Evolutionary conservation across 1,140 invertebrate species (phyloP), one percentile per base, ranked within the genome.

Genomic region (Drusus annulatus): DNA sequence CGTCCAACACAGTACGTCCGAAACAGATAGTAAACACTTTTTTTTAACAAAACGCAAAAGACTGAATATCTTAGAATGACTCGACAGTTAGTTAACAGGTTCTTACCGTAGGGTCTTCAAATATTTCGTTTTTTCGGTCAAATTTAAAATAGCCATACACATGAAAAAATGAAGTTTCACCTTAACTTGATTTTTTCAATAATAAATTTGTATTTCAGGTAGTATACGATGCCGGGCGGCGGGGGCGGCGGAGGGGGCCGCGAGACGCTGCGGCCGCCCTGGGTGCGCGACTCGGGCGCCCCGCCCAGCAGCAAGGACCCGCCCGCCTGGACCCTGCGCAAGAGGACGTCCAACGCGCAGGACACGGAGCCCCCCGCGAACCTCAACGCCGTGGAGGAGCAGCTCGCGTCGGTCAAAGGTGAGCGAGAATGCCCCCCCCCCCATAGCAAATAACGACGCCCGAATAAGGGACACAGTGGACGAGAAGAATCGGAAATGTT

Each of bases 191-290:
- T n/a, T n/a, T 2, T 17, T 56, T 17, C 19, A 56, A 56, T 56
- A 17, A 4, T 17, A n/a, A 8, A 0, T 56, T 5, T 4, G n/a
- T 56, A 56, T 60, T 76, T 25, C 56, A 76, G 74, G 54, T 62
- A 62, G 74, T 25, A 25, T 3, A 31, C 0, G 21, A 65, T 65
- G 62, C 62, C 62, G 62, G 62, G 23, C 1, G 56, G 56, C 16
- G 56, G 56, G 17, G 56, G 23, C 23, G 86, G 36, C 36, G 36
- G 36, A 45, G 36, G 5, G 87, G 86, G 60, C 51, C 81, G 88
- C 65, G 88, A 89, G 69, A 94, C 93, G 78, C 95, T 95, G 85
- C 91, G 94, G 71, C 94, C 94, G 15, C 95, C 95, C 10, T 96
- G 95, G 95, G 94, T 96, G 16, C 95, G 95, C 86, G 94, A 95